phyloP scores from a whole-genome alignment of 2,888 invertebrate species.

The Axea sp. region DNA sequence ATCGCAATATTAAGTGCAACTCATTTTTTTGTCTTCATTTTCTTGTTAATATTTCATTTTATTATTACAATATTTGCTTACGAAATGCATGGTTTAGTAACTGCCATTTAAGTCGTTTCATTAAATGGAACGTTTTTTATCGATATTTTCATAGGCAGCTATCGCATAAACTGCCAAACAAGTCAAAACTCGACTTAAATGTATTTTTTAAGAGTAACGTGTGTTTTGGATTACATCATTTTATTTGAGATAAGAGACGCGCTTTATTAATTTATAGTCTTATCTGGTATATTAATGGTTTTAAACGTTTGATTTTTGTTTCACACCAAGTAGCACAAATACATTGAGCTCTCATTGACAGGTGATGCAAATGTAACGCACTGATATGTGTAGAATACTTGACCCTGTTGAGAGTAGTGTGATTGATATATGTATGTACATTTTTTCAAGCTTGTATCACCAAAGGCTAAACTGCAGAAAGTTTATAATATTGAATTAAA shows the following conservation, averaged over 20 bases:
- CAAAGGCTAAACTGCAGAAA: slow-evolving; percentile 64
- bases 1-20: slow-evolving; percentile 8
- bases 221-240: slow-evolving; percentile 4
- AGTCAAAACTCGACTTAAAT: slow-evolving; percentile 27
- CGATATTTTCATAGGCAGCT: slow-evolving; percentile 19
- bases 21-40: slow-evolving; percentile 26
- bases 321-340: slow-evolving; percentile 8
- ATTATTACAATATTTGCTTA: too few relatives aligned
- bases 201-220: not conserved
- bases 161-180: slow-evolving; percentile 32
- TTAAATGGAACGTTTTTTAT: slow-evolving; percentile 24
- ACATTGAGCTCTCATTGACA: slow-evolving; percentile 16
- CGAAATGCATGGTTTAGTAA: too few relatives aligned
- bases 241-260: slow-evolving; percentile 11
- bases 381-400: slow-evolving; percentile 34
- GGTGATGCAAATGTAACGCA: slow-evolving; percentile 22
- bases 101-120: slow-evolving; percentile 33
- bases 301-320: too few relatives aligned
- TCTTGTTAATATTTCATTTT: too few relatives aligned
- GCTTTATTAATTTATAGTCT: slow-evolving; percentile 18
- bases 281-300: too few relatives aligned
- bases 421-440: slow-evolving; percentile 63
- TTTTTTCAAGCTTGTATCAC: slow-evolving; percentile 63
- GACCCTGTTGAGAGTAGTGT: slow-evolving; percentile 57
- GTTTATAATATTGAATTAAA: too few relatives aligned